Evolutionary conservation across 1,140 invertebrate genomes (phyloP).

Genomic region (Calycopis cecrops): DNA sequence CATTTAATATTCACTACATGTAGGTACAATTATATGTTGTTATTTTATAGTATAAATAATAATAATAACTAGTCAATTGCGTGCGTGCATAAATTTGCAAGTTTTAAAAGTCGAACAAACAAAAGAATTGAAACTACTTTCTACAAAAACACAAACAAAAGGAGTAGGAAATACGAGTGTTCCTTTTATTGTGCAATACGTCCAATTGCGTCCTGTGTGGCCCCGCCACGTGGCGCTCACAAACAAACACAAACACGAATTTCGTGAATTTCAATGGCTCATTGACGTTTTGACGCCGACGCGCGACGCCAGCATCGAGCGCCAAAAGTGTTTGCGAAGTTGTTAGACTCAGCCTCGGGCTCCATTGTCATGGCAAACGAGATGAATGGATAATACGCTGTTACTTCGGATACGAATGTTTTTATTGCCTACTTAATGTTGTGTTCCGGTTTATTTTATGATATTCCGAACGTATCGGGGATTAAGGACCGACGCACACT

Average conservation of each 20-base stretch:
- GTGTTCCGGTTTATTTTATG: slow-evolving; percentile 1
- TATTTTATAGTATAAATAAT: too few species aligned
- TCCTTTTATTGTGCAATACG: slow-evolving; percentile 41
- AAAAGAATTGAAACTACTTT: too few species aligned
- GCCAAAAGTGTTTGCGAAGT: slow-evolving; percentile 41
- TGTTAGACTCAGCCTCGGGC: slow-evolving; percentile 19
- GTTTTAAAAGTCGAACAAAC: too few species aligned
- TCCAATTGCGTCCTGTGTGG: slow-evolving; percentile 59
- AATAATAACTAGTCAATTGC: too few species aligned
- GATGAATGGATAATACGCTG: slow-evolving; percentile 12
- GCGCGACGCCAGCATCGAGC: slow-evolving; percentile 46
- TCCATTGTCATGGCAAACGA: slow-evolving; percentile 12
- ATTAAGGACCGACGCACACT: too few species aligned
- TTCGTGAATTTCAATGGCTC: slow-evolving; percentile 61
- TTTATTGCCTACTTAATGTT: background rate
- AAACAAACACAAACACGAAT: slow-evolving; percentile 39
- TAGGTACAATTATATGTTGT: too few species aligned
- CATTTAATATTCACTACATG: too few species aligned
- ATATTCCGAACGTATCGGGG: background rate
- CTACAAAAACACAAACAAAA: slow-evolving; percentile 26
- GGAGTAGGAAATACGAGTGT: slow-evolving; percentile 22
- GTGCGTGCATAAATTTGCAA: too few species aligned
- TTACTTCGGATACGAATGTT: slow-evolving; percentile 4
- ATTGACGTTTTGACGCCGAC: slow-evolving; percentile 51
- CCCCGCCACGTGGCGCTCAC: slow-evolving; percentile 42